Evolutionary conservation across 2,797 vertebrate species (phyloP).

Genomic region (Sebastes reedi): DNA sequence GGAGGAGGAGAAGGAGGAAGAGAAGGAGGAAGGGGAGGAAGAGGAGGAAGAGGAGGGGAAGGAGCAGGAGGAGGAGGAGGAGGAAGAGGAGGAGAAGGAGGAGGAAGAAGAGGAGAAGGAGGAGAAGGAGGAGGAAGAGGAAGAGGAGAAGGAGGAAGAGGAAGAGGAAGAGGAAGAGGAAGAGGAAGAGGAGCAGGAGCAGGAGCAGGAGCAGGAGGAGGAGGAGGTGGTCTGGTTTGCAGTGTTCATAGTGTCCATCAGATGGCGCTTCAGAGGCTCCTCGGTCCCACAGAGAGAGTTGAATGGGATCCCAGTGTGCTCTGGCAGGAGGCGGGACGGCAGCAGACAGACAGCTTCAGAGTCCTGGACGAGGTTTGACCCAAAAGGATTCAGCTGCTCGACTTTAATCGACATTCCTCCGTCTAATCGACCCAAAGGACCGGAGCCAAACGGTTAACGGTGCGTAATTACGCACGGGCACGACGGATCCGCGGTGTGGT

Average conservation of each 20-base stretch:
- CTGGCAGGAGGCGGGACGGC: slow-evolving; percentile 47
- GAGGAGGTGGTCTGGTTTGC: not conserved
- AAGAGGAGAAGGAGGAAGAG: fast-evolving
- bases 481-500: slow-evolving; percentile 22
- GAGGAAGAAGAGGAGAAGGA: fast-evolving
- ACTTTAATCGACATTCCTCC: slow-evolving; percentile 37
- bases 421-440: slow-evolving; percentile 1
- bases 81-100: fast-evolving
- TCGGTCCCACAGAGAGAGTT: slow-evolving; percentile 25
- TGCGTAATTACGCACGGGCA: slow-evolving; percentile 68
- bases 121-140: fast-evolving
- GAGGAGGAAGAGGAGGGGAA: no score
- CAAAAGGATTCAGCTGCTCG: slow-evolving; percentile 3
- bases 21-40: fast-evolving
- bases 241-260: slow-evolving; percentile 30
- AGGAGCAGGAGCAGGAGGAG: no score
- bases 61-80: no score
- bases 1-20: fast-evolving
- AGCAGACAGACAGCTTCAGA: slow-evolving; percentile 26
- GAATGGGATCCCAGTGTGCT: slow-evolving; percentile 65
- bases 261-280: slow-evolving; percentile 60
- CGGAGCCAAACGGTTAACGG: slow-evolving; percentile 5
- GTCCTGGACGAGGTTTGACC: slow-evolving; percentile 42
- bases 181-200: fast-evolving
- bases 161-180: fast-evolving